Evolutionary conservation across 2,888 invertebrate genomes (phyloP), one percentile per base, ranked within the genome.

Genomic region (Chrysodeixis includens): DNA sequence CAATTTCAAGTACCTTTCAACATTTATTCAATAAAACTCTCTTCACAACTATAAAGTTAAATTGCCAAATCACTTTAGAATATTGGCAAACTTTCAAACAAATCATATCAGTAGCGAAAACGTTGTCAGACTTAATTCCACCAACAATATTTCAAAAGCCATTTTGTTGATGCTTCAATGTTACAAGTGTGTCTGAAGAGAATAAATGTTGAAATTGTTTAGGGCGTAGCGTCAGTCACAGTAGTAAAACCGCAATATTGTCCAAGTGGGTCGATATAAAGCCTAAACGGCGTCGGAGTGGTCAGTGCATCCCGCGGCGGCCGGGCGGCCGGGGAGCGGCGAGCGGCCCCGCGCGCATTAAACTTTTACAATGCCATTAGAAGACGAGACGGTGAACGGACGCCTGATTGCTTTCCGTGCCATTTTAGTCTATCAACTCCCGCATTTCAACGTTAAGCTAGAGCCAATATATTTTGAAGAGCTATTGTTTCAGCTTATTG

Each of bases 321-420:
- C 65, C 72, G 80, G 78, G 78, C 74, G 6, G 26, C 26, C 54
- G 71, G 69, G 70, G 62, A 81, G 66, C 55, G 71, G 70, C 71
- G 62, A 81, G 66, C 72, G 80, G 78, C 79, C 75, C 70, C 69
- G 59, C 76, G 70, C 76, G 69, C 86, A 86, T 90, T 88, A 88
- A 90, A 88, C 81, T 89, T 88, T 89, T 85, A 89, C 84, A 85
- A 81, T 79, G 83, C 85, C 85, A 89, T 90, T 90, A 87, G 82
- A 69, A 70, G 81, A 66, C 81, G 79, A 82, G 86, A 79, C 88
- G 83, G 85, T 86, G 87, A 87, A 88, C 71, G 86, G 81, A 84
- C 87, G 82, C 71, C 70, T 78, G 78, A 78, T 79, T 78, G 78
- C 81, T 80, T 73, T 75, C 76, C 69, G 76, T 79, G 82, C 78